Evolutionary conservation across 2,797 vertebrate genomes (phyloP), one percentile per base, ranked within the genome.

Genomic region (Potorous gilbertii): DNA sequence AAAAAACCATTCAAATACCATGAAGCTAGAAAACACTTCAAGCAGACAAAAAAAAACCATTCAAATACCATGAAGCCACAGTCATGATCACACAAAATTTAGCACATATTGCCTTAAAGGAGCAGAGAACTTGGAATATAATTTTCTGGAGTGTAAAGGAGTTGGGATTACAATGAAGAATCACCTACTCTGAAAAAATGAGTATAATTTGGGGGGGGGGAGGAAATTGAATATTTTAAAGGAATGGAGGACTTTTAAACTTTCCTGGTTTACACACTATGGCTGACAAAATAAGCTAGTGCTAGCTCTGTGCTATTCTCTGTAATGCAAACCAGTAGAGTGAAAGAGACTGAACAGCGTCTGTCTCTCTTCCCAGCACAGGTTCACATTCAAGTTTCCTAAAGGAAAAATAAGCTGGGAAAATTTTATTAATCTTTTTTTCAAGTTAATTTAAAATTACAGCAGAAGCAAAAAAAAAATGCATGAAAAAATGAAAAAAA

Each of bases 241-340:
- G 16, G 16, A 74, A 74, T 40, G 18, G 14, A 40, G 14, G 16
- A 74, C 5, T 74, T 74, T n/a, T 13, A 74, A 74, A 5, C 34
- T 12, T 74, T 18, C 62, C 34, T n/a, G 14, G 99, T 99, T 99
- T 99, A 99, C 99, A 99, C 99, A 99, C 99, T 99, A 99, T 99
- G 99, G 99, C 99, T 99, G 99, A 99, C 99, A 99, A 99, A 98
- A 99, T 99, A 99, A 28, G 24, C 56, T 56, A 99, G 99, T 99
- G 99, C 99, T 99, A 99, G 99, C 99, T 99, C 98, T 95, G 99
- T 98, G 98, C 99, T 99, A 98, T 99, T 99, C 99, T 99, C 99
- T 99, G 99, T 98, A 99, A 99, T 99, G 99, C 99, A 99, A 99
- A 99, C 99, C 99, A 99, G 98, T 98, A 98, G 99, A 99, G 98